Percentiles rank a stretch among this genome's conserved stretches.
phyloP scores from a whole-genome alignment of 2,113 vertebrate genomes.

The Bungarus multicinctus region DNA sequence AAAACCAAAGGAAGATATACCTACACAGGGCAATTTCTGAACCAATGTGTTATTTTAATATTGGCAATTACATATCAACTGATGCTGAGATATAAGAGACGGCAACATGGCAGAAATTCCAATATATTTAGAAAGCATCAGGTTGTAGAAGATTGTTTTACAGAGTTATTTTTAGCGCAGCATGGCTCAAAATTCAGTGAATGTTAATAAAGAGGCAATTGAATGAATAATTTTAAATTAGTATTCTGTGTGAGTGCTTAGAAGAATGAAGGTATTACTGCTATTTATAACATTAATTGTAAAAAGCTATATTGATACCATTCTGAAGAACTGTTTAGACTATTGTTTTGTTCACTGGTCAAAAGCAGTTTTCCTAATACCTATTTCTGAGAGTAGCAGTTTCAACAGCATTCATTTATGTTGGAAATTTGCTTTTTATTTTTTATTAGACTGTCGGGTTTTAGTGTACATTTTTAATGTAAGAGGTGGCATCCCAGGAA shows the following conservation, averaged over 20 bases:
- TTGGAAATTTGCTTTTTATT: neutral
- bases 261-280: neutral
- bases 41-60: constrained; percentile 18
- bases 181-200: neutral
- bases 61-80: neutral
- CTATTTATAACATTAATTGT: neutral
- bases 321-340: neutral
- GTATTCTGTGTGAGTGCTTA: neutral
- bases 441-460: neutral
- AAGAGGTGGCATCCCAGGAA: neutral
- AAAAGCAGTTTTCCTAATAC: neutral
- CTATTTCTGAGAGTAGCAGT: neutral
- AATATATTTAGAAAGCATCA: neutral
- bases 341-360: constrained; percentile 16
- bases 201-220: neutral
- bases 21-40: constrained; percentile 34
- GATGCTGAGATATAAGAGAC: neutral
- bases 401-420: neutral
- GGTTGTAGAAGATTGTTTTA: neutral
- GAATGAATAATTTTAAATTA: neutral
- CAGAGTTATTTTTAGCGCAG: neutral
- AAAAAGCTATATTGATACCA: neutral
- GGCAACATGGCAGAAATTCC: neutral
- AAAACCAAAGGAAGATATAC: constrained; percentile 18
- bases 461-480: neutral